These are phyloP conservation scores for Enteromius fasciolatus DNA, from an alignment of 2,797 vertebrate genomes.

Conservation along the genomic window DNA sequence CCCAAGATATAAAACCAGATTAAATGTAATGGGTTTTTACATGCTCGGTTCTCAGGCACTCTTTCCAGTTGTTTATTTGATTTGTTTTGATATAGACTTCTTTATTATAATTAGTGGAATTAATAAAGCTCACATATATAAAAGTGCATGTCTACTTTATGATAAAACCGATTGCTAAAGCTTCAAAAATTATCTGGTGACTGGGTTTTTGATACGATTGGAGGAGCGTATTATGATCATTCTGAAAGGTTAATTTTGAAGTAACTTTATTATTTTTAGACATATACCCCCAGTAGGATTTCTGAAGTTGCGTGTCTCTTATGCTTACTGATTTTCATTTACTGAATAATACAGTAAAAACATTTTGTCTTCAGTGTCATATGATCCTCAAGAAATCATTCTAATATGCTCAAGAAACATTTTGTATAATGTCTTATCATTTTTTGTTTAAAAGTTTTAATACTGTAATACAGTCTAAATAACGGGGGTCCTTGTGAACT, in stretches of 20 bases:
- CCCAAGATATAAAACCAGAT: constrained; percentile 1
- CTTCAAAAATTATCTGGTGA: background rate
- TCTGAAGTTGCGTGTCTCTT: background rate
- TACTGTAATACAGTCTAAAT: too few relatives aligned
- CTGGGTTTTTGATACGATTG: background rate
- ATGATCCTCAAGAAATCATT: background rate
- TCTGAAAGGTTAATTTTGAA: background rate
- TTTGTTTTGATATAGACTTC: background rate
- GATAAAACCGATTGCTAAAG: background rate
- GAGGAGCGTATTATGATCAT: background rate
- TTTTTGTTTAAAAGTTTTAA: background rate
- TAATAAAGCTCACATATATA: background rate
- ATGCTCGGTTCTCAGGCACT: background rate
- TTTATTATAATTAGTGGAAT: background rate
- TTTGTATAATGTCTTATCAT: background rate
- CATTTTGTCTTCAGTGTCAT: background rate
- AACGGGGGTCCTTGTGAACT: too few relatives aligned
- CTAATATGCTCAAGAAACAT: background rate
- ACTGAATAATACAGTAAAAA: background rate
- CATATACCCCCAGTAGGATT: background rate
- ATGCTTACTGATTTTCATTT: background rate
- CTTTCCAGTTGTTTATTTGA: background rate
- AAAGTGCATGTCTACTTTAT: background rate
- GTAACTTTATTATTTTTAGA: background rate
- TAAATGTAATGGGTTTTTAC: constrained; percentile 16